A percentile compares a stretch with the other conserved stretches of the same genome.
These are phyloP conservation scores for Mus spretus DNA, from an alignment of 2,797 vertebrate species.

Conservation along the genomic window DNA sequence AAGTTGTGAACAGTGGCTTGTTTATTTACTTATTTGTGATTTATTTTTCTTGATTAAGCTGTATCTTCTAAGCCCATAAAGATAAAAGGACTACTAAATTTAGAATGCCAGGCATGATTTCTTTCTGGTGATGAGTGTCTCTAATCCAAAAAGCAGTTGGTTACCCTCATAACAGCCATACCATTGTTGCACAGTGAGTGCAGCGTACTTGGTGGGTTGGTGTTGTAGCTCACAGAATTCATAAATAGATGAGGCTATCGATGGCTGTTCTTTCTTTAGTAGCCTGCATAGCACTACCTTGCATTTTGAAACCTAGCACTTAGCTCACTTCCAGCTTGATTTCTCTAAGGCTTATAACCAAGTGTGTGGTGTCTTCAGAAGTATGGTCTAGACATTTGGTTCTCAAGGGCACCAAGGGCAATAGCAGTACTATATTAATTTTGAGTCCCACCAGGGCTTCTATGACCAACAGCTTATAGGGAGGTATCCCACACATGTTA, in stretches of 20 bases:
- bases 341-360: not conserved
- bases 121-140: not conserved
- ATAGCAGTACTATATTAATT: not conserved
- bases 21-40: not conserved
- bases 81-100: not conserved
- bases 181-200: not conserved
- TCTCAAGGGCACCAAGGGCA: not conserved
- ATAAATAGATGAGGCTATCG: not conserved
- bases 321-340: not conserved
- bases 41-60: not conserved
- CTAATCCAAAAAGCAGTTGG: not conserved
- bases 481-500: not conserved
- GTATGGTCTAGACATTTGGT: not conserved
- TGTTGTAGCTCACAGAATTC: not conserved
- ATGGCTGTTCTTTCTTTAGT: not conserved
- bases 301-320: not conserved
- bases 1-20: not conserved
- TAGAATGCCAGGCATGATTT: not conserved
- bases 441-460: not conserved
- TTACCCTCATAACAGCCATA: not conserved
- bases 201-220: not conserved
- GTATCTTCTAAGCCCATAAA: conserved; percentile 33
- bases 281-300: not conserved
- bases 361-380: not conserved
- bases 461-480: not conserved